A percentile compares a stretch with the other conserved stretches of the same genome.
phyloP scores from a whole-genome alignment of 1,140 invertebrate genomes.

The Calliphora vicina region DNA sequence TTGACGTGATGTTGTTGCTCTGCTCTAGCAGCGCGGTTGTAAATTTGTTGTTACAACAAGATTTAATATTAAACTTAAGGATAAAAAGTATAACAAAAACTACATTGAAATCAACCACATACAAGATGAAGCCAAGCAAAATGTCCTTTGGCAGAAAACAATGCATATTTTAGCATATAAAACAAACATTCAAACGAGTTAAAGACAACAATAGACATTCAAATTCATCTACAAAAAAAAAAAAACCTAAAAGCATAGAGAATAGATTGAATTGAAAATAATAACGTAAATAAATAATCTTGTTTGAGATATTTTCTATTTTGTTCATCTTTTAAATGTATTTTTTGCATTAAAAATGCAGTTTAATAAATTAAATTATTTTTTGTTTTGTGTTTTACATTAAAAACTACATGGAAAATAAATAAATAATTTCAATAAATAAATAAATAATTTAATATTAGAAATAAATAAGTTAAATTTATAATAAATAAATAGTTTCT shows the following conservation, averaged over 20 bases:
- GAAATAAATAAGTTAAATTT: constrained; percentile 19
- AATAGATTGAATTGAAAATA: constrained; percentile 29
- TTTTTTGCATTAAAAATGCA: background rate
- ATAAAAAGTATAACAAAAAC: background rate
- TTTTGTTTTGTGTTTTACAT: background rate
- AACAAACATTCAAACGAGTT: constrained; percentile 35
- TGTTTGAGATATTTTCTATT: constrained; percentile 21
- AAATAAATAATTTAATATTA: constrained; percentile 12
- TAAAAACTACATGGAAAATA: constrained; percentile 7
- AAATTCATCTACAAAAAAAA: too few species aligned
- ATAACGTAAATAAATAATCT: background rate
- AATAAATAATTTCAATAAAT: constrained; percentile 33
- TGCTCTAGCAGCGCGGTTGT: background rate
- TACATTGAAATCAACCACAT: background rate
- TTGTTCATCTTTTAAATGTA: background rate
- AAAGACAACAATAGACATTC: constrained; percentile 1
- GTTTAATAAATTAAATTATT: background rate
- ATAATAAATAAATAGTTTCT: constrained; percentile 26
- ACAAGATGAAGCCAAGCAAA: background rate
- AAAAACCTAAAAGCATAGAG: too few species aligned
- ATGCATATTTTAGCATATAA: constrained; percentile 8
- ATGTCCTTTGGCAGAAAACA: constrained; percentile 24
- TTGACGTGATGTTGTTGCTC: too few species aligned
- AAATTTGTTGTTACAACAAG: too few species aligned
- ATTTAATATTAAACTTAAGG: background rate